phyloP scores from a whole-genome alignment of 2,888 invertebrate genomes.

The Mythimna albipuncta region DNA sequence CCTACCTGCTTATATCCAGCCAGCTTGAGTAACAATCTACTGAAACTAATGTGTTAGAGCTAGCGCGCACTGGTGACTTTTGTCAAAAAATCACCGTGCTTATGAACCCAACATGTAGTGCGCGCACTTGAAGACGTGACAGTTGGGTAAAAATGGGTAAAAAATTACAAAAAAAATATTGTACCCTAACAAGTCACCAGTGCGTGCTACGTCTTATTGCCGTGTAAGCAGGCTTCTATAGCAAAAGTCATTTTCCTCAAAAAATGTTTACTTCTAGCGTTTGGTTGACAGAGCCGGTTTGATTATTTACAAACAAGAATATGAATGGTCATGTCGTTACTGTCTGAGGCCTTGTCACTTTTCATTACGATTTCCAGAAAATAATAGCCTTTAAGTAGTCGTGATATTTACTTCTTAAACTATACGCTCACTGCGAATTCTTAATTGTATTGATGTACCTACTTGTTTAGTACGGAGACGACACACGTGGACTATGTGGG shows the following conservation, averaged over 20 bases:
- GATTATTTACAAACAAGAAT: slow-evolving; percentile 27
- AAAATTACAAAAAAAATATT: too few species aligned
- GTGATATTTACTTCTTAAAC: slow-evolving; percentile 7
- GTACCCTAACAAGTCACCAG: too few species aligned
- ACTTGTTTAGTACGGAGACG: slow-evolving; percentile 62
- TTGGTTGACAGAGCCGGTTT: slow-evolving; percentile 11
- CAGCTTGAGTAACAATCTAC: slow-evolving; percentile 23
- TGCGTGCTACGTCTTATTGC: neutral
- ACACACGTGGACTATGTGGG: slow-evolving; percentile 52
- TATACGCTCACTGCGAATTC: slow-evolving; percentile 23
- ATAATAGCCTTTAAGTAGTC: neutral
- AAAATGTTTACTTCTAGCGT: slow-evolving; percentile 11
- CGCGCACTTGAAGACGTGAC: too few species aligned
- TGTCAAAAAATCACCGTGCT: too few species aligned
- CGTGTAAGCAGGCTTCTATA: neutral
- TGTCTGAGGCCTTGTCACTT: slow-evolving; percentile 14
- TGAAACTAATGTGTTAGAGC: slow-evolving; percentile 25
- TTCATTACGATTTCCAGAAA: slow-evolving; percentile 26
- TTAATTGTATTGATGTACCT: slow-evolving; percentile 34
- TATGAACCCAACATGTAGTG: too few species aligned
- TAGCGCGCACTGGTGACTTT: too few species aligned
- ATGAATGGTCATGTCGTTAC: slow-evolving; percentile 13
- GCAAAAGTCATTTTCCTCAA: neutral
- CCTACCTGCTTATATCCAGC: slow-evolving; percentile 3
- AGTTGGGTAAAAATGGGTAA: too few species aligned